Conservation (phyloP, 2,797 vertebrate genomes). For the Sarcophilus harrisii region DNA sequence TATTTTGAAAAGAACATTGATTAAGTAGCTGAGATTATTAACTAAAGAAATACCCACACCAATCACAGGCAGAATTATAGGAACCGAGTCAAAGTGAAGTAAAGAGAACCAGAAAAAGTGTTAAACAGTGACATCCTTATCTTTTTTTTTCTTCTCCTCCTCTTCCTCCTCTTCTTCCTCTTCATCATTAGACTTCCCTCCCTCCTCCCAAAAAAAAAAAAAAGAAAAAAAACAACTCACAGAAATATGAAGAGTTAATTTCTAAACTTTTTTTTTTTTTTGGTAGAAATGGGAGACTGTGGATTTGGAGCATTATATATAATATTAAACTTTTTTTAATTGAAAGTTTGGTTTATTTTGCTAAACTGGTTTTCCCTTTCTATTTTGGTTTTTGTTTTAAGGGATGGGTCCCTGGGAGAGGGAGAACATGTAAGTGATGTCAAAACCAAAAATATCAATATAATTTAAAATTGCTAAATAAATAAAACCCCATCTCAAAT, state of each 20-base stretch:
- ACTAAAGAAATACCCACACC: background rate
- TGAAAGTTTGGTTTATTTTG: background rate
- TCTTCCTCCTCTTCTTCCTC: background rate
- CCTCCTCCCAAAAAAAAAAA: background rate
- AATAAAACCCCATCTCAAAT: background rate
- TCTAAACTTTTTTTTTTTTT: background rate
- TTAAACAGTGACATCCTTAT: background rate
- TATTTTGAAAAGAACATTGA: background rate
- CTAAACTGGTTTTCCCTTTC: background rate
- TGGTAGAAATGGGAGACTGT: background rate
- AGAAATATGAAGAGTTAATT: background rate
- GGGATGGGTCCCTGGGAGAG: background rate
- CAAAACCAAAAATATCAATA: background rate
- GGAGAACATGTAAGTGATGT: background rate
- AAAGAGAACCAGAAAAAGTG: background rate
- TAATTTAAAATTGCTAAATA: background rate
- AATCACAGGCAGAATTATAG: background rate
- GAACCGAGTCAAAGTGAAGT: background rate
- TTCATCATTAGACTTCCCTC: background rate
- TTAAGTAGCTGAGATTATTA: background rate
- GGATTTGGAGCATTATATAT: background rate
- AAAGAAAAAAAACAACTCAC: too few relatives aligned
- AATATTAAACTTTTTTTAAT: background rate
- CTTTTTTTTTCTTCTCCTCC: background rate
- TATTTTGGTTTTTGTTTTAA: background rate